Percentiles rank a stretch among this genome's conserved stretches.
phyloP scores from a whole-genome alignment of 1,140 invertebrate species.

The Mactra quadrangularis region DNA sequence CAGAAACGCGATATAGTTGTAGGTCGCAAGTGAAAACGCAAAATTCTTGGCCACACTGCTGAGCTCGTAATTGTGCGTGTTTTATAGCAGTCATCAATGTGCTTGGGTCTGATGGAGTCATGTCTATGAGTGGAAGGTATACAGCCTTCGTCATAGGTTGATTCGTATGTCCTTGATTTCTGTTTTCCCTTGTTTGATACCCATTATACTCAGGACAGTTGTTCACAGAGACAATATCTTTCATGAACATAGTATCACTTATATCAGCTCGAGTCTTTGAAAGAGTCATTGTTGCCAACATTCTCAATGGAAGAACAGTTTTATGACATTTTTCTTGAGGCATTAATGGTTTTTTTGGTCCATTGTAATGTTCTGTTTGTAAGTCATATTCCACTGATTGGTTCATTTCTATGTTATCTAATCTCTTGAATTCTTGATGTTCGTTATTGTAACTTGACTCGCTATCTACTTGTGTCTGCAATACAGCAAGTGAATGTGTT shows the following conservation, averaged over 20 bases:
- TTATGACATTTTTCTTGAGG: background rate
- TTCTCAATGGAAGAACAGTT: conserved; percentile 19
- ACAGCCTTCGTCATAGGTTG: conserved; percentile 48
- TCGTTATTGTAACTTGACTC: background rate
- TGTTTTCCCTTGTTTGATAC: conserved; percentile 24
- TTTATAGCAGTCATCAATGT: conserved; percentile 64
- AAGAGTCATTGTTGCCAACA: conserved; percentile 20
- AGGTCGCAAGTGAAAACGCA: conserved; percentile 39
- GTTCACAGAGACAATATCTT: background rate
- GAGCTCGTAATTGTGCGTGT: conserved; percentile 34
- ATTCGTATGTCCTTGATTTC: conserved; percentile 10
- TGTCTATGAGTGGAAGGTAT: conserved; percentile 64
- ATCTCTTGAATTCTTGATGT: background rate
- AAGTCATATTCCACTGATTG: background rate
- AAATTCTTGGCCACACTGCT: conserved; percentile 48
- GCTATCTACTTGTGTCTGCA: conserved; percentile 24
- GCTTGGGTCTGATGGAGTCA: conserved; percentile 61
- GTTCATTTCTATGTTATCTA: conserved; percentile 24
- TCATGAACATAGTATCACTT: conserved; percentile 28
- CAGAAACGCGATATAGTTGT: conserved; percentile 25
- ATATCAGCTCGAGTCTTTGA: conserved; percentile 1
- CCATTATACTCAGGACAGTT: conserved; percentile 39
- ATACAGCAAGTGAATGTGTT: conserved; percentile 60
- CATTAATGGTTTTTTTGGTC: conserved; percentile 43
- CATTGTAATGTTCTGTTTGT: conserved; percentile 33